phyloP scores from a whole-genome alignment of 2,113 vertebrate genomes.

The Riparia riparia region DNA sequence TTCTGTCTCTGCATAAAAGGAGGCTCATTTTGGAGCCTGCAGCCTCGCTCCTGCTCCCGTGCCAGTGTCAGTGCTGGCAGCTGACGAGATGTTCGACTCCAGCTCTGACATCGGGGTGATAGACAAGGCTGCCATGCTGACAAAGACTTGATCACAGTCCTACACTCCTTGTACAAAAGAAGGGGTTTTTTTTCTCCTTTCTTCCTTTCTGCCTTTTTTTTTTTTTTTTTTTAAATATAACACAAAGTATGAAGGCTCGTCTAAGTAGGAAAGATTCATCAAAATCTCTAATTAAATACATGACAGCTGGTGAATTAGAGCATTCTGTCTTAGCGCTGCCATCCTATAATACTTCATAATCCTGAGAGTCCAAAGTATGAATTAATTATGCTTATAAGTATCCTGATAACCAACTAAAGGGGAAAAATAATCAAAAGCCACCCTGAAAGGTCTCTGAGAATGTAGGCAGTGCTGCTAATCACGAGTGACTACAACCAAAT shows the following conservation, averaged over 20 bases:
- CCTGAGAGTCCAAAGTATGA: conserved; percentile 78
- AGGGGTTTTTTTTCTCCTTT: neutral
- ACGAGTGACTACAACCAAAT: neutral
- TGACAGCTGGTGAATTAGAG: conserved; percentile 81
- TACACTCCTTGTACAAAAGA: neutral
- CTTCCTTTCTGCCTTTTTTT: neutral
- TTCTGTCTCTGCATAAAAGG: neutral
- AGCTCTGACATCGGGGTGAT: neutral
- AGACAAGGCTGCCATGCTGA: neutral
- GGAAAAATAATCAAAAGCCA: conserved; percentile 38
- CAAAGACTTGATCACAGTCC: neutral
- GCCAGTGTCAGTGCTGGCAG: neutral
- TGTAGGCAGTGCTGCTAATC: neutral
- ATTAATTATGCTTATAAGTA: conserved; percentile 78
- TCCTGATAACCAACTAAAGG: conserved; percentile 41
- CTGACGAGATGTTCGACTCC: neutral
- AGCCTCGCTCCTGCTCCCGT: neutral
- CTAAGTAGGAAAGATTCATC: conserved; percentile 73
- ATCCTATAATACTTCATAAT: conserved; percentile 79
- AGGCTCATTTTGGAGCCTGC: neutral
- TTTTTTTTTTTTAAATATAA: neutral
- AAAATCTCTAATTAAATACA: conserved; percentile 82
- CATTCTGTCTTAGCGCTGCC: conserved; percentile 77
- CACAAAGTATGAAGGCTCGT: conserved; percentile 24
- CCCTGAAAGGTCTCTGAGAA: conserved; percentile 9